Base-by-base conservation (phyloP, 1,140 invertebrate species). In the Neuroterus valhalla region DNA sequence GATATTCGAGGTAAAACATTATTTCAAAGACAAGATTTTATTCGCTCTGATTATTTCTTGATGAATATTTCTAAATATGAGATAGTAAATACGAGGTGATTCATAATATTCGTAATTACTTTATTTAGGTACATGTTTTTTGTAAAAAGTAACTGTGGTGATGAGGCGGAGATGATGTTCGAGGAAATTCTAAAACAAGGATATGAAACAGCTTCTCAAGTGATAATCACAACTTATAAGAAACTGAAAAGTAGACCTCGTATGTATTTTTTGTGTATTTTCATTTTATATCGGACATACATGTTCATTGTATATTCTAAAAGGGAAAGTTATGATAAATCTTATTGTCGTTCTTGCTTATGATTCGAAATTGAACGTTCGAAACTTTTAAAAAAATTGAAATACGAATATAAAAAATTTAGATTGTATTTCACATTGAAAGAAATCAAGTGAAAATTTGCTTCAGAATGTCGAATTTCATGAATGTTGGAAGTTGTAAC, bases 171-270 rank as follows among this genome's bases (percentile, higher is more conserved):
- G 86, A 91, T 95, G 48, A 91, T 96, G 43, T 86, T 96, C 0
- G 95, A 96, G 84, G 94, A 96, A 85, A 82, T 96, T 0, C 87
- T 96, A 2, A 93, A 93, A 80, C 86, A 91, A 77, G 94, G 95
- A 0, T 93, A 92, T 76, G 91, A 93, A 62, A 93, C 91, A 1
- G 93, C 94, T 3, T 94, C 94, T 3, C 89, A 92, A 50, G 78
- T 94, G 5, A 91, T 96, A 4, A 82, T 94, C 3, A 93, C 92
- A 81, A 92, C 93, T 11, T 87, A 88, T 23, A 83, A 89, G 81
- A 88, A 88, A 83, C 76, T 92, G 2, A 83, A 90, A 69, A 88
- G 91, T 21, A 84, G 81, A 70, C 77, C 81, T 48, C 80, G 86
- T 87, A 81, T 68, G 76, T 70, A 66, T 70, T 42, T n/a, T 4